Percentiles rank a stretch among this genome's conserved stretches.
Conservation (phyloP, 2,888 invertebrate species). For the Agrochola litura region DNA sequence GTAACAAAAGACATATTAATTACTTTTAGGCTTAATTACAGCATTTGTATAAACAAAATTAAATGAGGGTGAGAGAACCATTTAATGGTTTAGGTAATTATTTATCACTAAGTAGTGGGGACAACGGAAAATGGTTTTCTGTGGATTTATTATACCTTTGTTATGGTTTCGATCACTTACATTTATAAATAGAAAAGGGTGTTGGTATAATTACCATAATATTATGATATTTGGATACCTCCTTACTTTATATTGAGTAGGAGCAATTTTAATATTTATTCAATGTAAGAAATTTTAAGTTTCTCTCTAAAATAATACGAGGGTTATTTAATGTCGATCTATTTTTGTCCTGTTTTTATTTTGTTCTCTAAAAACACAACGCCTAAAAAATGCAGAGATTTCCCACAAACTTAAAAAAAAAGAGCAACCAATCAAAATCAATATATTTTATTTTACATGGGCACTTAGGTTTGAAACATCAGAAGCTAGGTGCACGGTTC, state of each 20-base stretch:
- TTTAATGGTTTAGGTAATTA: conserved; percentile 29
- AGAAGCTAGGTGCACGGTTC: no score
- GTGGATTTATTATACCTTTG: background rate
- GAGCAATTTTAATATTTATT: background rate
- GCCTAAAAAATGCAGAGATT: background rate
- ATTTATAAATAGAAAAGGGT: background rate
- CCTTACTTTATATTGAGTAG: background rate
- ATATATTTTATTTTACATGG: no score
- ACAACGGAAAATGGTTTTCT: conserved; percentile 19
- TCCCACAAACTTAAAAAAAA: background rate
- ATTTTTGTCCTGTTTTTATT: background rate
- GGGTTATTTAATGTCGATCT: no score
- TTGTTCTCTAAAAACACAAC: background rate
- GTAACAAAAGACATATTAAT: conserved; percentile 49
- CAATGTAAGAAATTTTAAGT: background rate
- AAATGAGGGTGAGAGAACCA: conserved; percentile 36
- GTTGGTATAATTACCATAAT: background rate
- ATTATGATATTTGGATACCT: background rate
- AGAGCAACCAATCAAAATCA: background rate
- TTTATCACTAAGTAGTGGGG: conserved; percentile 22
- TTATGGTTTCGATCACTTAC: background rate
- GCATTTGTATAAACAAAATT: conserved; percentile 47
- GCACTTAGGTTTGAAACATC: no score
- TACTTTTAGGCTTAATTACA: conserved; percentile 52
- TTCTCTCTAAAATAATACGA: background rate